Base-by-base conservation (phyloP, 92 coral and sea anemone species). In the Pocillopora meandrina region DNA sequence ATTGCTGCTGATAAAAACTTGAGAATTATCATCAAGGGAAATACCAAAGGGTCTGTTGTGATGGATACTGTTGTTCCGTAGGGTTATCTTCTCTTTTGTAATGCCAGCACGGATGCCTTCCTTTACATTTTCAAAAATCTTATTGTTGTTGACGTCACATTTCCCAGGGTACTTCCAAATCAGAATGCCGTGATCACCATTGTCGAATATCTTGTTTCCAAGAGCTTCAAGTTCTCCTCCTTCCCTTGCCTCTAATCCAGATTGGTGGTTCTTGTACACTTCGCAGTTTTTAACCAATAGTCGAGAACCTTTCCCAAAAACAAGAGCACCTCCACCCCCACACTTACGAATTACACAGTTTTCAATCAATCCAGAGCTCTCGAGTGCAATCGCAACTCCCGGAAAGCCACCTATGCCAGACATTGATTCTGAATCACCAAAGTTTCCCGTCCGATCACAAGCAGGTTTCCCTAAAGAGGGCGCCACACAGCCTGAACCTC, bases 401-500 rank as follows among this genome's bases (percentile, higher is more conserved):
- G 92, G 77, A 21, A 0, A 33, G 12, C 92, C 97, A 18, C 6
- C 60, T 63, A 87, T 61, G 35, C 93, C 93, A 20, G 92, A 93
- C 1, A 0, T 13, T 64, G 89, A 17, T 8, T 0, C 3, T 26
- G 49, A 0, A 12, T 91, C 61, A 2, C 95, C 98, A 81, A 68
- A 87, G 16, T 74, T 82, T 15, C 87, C 87, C 19, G 79, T 81
- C 17, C 95, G 93, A 76, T 84, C 75, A 64, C 97, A 93, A 12
- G 76, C 91, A 12, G 85, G 72, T 59, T 70, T 61, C 21, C 89
- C 91, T 3, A 77, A 36, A 31, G 78, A 56, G 26, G 78, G 70
- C 13, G 93, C 92, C 56, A 92, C 68, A 64, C 97, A 93, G 17
- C 90, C 93, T n/a, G 88, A 77, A 8, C 95, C 97, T 2, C 97